These are phyloP conservation scores for Leptinotarsa peninsularis DNA, from an alignment of 2,888 invertebrate species.

Conservation along the genomic window DNA sequence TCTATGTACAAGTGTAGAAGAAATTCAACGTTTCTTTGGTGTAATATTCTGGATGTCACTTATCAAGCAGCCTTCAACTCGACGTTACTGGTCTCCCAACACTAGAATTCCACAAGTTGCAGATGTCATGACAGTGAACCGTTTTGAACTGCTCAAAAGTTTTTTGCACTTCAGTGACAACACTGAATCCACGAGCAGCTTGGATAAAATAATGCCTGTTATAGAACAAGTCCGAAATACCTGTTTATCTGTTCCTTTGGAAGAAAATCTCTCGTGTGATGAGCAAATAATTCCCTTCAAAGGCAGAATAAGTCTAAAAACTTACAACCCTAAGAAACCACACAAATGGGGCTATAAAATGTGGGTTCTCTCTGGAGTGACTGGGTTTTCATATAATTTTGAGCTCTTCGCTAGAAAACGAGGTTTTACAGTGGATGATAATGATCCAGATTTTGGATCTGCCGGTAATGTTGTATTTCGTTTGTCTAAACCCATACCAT, in stretches of 20 bases:
- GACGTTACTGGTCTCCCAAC: slow-evolving; percentile 30
- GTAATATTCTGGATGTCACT: slow-evolving; percentile 32
- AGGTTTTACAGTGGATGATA: slow-evolving; percentile 30
- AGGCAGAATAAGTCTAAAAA: slow-evolving; percentile 45
- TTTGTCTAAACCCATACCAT: slow-evolving; percentile 46
- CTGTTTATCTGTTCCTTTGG: slow-evolving; percentile 35
- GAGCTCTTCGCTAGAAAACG: slow-evolving; percentile 47
- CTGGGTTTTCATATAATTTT: slow-evolving; percentile 51
- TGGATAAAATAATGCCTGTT: slow-evolving; percentile 38
- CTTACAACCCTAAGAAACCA: slow-evolving; percentile 53
- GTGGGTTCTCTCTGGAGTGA: slow-evolving; percentile 48
- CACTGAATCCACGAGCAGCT: slow-evolving; percentile 18
- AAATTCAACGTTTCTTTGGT: slow-evolving; percentile 26
- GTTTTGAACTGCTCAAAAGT: slow-evolving; percentile 37
- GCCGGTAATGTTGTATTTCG: slow-evolving; percentile 51
- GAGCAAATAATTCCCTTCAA: slow-evolving; percentile 44
- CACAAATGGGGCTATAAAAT: slow-evolving; percentile 56
- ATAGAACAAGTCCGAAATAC: slow-evolving; percentile 30
- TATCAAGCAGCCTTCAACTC: slow-evolving; percentile 25
- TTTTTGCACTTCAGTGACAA: slow-evolving; percentile 38
- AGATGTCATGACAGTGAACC: slow-evolving; percentile 38
- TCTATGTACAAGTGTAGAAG: slow-evolving; percentile 13
- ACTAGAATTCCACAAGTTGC: slow-evolving; percentile 40
- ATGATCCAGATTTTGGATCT: slow-evolving; percentile 47
- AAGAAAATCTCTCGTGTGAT: slow-evolving; percentile 38